Percentiles rank a stretch among this genome's conserved stretches.
Conservation (phyloP, 2,888 invertebrate genomes). For the Agonopterix heracliana region DNA sequence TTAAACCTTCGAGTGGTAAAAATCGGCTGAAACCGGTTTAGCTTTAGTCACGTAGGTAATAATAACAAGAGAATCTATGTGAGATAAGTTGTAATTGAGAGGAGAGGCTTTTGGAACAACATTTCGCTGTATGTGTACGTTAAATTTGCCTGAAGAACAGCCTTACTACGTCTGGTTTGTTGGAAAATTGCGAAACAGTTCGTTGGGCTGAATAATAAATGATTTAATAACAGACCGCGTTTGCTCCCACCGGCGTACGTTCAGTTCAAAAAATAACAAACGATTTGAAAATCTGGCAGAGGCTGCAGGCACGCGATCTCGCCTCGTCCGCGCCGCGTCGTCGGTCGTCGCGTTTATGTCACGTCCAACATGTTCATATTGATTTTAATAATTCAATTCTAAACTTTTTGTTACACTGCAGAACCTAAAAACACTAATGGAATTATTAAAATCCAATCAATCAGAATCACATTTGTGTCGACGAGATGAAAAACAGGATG, state of each 20-base stretch:
- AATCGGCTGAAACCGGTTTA: no score
- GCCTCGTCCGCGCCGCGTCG: background rate
- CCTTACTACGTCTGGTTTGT: constrained; percentile 39
- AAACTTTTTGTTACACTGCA: no score
- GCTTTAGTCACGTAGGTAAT: constrained; percentile 4
- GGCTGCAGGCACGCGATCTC: constrained; percentile 19
- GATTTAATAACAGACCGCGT: constrained; percentile 73
- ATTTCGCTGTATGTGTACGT: constrained; percentile 33
- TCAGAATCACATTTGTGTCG: no score
- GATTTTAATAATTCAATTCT: no score
- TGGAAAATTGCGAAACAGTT: constrained; percentile 73
- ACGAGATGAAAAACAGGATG: no score
- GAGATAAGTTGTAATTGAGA: constrained; percentile 26
- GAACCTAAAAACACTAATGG: constrained; percentile 2
- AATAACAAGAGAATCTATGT: constrained; percentile 14
- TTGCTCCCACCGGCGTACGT: constrained; percentile 61
- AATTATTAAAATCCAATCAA: constrained; percentile 3
- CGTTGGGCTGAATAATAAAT: constrained; percentile 74
- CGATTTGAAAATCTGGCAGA: constrained; percentile 58
- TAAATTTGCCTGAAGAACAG: constrained; percentile 25
- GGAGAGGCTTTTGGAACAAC: constrained; percentile 25
- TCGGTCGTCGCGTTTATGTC: no score
- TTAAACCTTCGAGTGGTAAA: no score
- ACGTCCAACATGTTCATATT: no score
- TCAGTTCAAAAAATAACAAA: constrained; percentile 67